Evolutionary conservation across 1,140 invertebrate genomes (phyloP), one percentile per base, ranked within the genome.

Genomic region (Apis laboriosa): DNA sequence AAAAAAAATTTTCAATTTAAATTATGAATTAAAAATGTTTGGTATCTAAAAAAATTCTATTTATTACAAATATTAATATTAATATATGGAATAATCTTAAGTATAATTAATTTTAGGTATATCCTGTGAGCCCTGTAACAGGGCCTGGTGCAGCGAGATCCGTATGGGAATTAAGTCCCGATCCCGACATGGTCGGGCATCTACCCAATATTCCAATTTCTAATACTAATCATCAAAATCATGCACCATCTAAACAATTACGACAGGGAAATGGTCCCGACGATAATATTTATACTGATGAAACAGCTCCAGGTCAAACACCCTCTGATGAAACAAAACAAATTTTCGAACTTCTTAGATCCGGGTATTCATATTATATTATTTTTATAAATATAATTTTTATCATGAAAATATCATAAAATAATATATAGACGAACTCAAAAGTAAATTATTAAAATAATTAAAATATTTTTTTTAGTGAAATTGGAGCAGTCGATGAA

Each of bases 71-170:
- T 43, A 43, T 43, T 43, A 43, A 43, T 43, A 43, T 43, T 43
- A 43, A 43, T 43, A 43, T 43, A 43, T 43, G 5, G 5, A 7
- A 43, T 43, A 43, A 43, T 43, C 34, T 43, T 43, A 43, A 7
- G 1, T 53, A 24, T 34, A 21, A 9, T 17, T 15, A 55, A 72
- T 74, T 71, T 66, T 63, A 94, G 94, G 93, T 94, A 58, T 94
- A 94, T 90, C 94, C 94, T 61, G 92, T 94, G 77, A 94, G 93
- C 92, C 94, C 94, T 91, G 90, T 93, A 24, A 93, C 97, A 84
- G 97, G 97, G 94, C 97, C 97, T 92, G 97, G 97, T 95, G 96
- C 97, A 90, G 97, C 97, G 91, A 96, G 97, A 92, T 97, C 96
- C 92, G 97, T 97, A 93, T 97, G 97, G 97, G 97, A 97, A 92